These are phyloP conservation scores for Galemys pyrenaicus DNA, from an alignment of 2,113 vertebrate species.

Conservation along the genomic window DNA sequence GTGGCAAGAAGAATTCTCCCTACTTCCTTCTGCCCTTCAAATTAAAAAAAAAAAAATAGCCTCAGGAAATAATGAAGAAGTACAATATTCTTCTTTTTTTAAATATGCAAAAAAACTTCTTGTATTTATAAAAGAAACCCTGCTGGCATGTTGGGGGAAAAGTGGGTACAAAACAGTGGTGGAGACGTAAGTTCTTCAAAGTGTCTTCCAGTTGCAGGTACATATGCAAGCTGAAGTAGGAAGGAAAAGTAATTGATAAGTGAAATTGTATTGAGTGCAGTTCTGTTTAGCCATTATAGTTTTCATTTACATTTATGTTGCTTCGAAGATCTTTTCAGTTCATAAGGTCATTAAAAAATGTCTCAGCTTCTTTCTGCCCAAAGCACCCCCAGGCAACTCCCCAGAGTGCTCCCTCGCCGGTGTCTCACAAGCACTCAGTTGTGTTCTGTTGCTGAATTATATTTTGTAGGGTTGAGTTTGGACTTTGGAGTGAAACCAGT, in stretches of 20 bases:
- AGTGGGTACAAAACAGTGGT: fast-evolving
- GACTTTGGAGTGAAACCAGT: background rate
- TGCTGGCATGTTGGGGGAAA: background rate
- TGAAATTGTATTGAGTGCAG: background rate
- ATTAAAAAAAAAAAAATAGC: too few species aligned
- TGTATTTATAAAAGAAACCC: background rate
- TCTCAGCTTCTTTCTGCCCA: background rate
- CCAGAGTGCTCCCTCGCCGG: background rate
- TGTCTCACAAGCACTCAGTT: background rate
- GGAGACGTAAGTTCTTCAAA: background rate
- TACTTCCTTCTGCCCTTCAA: fast-evolving
- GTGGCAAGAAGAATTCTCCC: background rate
- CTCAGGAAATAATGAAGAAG: background rate
- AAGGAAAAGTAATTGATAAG: background rate
- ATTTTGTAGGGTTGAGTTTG: background rate
- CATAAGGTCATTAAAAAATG: background rate
- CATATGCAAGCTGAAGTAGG: background rate
- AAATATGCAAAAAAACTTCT: background rate
- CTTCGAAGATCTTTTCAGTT: background rate
- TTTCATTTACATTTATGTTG: background rate
- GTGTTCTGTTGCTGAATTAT: fast-evolving
- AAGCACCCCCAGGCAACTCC: background rate
- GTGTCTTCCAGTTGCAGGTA: background rate
- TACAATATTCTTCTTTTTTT: background rate
- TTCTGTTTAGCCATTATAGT: background rate